Conservation (phyloP, 2,113 vertebrate genomes). For the Phalacrocorax carbo region DNA sequence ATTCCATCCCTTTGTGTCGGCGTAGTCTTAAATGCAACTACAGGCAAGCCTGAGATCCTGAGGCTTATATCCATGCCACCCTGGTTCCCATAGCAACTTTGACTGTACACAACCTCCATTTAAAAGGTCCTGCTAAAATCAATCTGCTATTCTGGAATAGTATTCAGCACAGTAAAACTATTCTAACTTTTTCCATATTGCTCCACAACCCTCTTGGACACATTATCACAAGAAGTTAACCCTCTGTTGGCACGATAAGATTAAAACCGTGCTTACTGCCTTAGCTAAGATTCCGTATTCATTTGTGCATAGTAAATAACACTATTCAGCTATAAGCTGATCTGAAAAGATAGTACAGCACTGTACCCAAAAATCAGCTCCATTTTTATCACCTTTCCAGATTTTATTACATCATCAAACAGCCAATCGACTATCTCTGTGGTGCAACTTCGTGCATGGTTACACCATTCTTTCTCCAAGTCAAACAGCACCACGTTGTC, state of each 20-base stretch:
- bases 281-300: not conserved
- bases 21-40: not conserved
- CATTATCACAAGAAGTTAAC: not conserved
- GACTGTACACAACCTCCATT: not conserved
- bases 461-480: not conserved
- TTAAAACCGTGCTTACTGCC: not conserved
- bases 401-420: conserved; percentile 15
- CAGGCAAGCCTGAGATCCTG: not conserved
- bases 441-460: not conserved
- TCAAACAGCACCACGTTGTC: conserved; percentile 26
- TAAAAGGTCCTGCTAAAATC: not conserved
- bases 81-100: not conserved
- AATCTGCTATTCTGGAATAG: not conserved
- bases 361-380: conserved; percentile 6
- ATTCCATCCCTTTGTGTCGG: not conserved
- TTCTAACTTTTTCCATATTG: conserved; percentile 8
- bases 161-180: not conserved
- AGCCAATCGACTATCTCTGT: not conserved
- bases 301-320: not conserved
- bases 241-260: not conserved
- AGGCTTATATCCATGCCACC: not conserved
- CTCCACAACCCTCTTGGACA: not conserved
- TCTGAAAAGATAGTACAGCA: not conserved
- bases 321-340: not conserved
- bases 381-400: conserved; percentile 33